phyloP scores from a whole-genome alignment of 2,113 vertebrate species.

The Colistium nudipinnis region DNA sequence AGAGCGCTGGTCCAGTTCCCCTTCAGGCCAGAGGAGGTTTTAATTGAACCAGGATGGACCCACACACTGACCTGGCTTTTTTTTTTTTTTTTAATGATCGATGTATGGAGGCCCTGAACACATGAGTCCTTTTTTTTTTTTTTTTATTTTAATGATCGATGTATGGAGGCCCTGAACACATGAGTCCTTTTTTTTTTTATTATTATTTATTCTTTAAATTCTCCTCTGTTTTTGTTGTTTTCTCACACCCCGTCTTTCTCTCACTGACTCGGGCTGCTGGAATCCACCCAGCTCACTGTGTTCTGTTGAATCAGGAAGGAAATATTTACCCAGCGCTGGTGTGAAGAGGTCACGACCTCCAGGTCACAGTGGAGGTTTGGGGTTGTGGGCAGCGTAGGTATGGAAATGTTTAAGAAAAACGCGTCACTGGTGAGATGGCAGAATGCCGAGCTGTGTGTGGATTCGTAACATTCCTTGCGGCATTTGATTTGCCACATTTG shows the following conservation, averaged over 20 bases:
- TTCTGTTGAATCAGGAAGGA: conserved; percentile 62
- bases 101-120: conserved; percentile 21
- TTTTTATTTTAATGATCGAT: conserved; percentile 45
- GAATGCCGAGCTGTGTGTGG: conserved; percentile 14
- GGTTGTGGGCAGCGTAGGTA: conserved; percentile 53
- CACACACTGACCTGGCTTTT: conserved; percentile 28
- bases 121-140: conserved; percentile 29
- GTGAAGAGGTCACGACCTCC: conserved; percentile 61
- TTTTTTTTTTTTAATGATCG: conserved; percentile 50
- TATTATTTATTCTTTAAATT: too few species aligned
- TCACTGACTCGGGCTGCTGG: conserved; percentile 41
- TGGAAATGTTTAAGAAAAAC: conserved; percentile 53
- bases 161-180: conserved; percentile 13
- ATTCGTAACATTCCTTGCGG: conserved; percentile 16
- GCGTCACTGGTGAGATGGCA: conserved; percentile 25
- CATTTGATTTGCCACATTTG: conserved; percentile 17
- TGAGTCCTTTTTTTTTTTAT: conserved; percentile 30
- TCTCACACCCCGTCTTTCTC: conserved; percentile 53
- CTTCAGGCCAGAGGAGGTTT: conserved; percentile 55
- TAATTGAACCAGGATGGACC: conserved; percentile 68
- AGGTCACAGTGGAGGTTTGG: conserved; percentile 59
- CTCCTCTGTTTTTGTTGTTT: conserved; percentile 42
- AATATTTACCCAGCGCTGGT: conserved; percentile 66
- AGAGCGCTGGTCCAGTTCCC: conserved; percentile 41
- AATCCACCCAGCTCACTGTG: conserved; percentile 25